phyloP scores from a whole-genome alignment of 2,113 vertebrate species.

The Hassar affinis region DNA sequence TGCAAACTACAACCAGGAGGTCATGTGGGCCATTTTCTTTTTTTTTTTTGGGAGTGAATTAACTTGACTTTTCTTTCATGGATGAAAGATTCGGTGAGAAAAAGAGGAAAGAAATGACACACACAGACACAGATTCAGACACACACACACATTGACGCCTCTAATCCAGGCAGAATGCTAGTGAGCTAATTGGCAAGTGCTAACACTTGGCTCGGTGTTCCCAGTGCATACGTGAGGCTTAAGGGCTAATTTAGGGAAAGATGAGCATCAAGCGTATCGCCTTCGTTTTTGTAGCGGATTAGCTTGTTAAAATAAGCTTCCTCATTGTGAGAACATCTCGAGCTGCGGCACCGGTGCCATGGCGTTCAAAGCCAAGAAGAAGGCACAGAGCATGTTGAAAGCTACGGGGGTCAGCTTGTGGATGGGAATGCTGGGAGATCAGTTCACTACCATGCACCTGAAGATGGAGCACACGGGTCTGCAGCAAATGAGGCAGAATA shows the following conservation, averaged over 20 bases:
- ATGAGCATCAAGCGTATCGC: constrained; percentile 65
- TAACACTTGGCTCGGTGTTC: constrained; percentile 63
- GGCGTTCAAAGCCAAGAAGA: constrained; percentile 71
- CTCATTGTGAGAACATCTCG: constrained; percentile 59
- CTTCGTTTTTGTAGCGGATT: constrained; percentile 65
- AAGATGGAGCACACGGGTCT: neutral
- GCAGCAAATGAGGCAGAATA: neutral
- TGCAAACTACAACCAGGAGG: constrained; percentile 29
- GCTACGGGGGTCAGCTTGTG: neutral
- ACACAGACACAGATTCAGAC: neutral
- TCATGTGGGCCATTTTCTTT: constrained; percentile 35
- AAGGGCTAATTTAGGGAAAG: constrained; percentile 62
- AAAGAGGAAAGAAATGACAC: constrained; percentile 4
- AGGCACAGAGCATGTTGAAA: constrained; percentile 4
- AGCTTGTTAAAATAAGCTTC: constrained; percentile 71
- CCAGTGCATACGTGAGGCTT: constrained; percentile 59
- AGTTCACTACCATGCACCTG: neutral
- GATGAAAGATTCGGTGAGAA: constrained; percentile 42
- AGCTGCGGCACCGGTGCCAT: constrained; percentile 62
- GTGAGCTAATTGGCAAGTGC: constrained; percentile 51
- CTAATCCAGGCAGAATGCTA: constrained; percentile 48
- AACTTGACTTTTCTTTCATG: constrained; percentile 50
- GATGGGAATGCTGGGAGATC: neutral
- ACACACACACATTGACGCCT: neutral
- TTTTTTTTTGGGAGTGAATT: constrained; percentile 44